These are phyloP conservation scores for Zosterops lateralis DNA, from an alignment of 2,113 vertebrate genomes.

Conservation along the genomic window DNA sequence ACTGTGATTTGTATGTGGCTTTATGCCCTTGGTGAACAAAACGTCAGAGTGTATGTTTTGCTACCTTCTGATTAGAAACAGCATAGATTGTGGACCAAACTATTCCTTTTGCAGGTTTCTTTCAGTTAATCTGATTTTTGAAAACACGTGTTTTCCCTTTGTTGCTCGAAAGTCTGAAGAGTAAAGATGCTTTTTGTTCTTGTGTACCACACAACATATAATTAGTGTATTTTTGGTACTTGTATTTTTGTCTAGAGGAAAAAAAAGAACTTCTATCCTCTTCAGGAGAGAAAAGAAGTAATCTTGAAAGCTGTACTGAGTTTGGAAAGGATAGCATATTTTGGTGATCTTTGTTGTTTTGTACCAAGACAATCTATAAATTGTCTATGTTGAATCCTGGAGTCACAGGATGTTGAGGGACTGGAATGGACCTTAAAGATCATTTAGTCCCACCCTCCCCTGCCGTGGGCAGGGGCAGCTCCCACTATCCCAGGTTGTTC, in stretches of 20 bases:
- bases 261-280: background rate
- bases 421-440: background rate
- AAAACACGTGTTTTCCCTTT: background rate
- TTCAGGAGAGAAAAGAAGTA: background rate
- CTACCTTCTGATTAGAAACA: background rate
- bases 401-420: background rate
- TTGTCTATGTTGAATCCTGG: background rate
- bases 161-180: background rate
- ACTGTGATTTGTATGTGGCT: background rate
- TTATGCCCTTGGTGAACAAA: background rate
- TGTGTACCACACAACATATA: background rate
- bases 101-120: background rate
- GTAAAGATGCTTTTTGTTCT: background rate
- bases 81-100: background rate
- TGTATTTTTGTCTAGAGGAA: background rate
- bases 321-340: background rate
- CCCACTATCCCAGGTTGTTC: background rate
- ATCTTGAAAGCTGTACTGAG: background rate
- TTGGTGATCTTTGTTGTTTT: background rate
- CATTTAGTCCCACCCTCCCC: too few relatives aligned
- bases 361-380: background rate
- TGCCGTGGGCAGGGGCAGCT: background rate
- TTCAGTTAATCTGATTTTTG: background rate
- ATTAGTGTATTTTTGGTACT: background rate
- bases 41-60: background rate